Conservation (phyloP, 2,113 vertebrate genomes). For the Pelodiscus sinensis region DNA sequence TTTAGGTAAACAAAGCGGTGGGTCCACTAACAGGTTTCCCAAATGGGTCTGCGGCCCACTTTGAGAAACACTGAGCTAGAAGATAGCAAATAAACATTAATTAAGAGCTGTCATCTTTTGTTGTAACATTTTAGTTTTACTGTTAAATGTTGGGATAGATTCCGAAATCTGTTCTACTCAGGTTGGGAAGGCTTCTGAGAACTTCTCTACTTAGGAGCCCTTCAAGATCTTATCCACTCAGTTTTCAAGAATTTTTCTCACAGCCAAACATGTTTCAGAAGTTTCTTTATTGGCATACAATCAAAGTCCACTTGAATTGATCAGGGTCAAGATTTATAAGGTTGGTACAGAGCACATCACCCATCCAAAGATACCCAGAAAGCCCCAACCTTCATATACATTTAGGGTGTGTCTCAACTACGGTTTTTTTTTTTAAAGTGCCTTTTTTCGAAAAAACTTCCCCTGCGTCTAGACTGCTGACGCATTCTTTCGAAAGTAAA, state of each 20-base stretch:
- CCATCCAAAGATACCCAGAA: neutral
- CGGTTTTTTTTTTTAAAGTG: too few relatives aligned
- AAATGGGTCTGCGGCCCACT: too few relatives aligned
- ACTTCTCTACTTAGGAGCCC: too few relatives aligned
- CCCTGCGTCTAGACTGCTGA: too few relatives aligned
- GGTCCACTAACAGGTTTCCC: too few relatives aligned
- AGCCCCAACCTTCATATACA: neutral
- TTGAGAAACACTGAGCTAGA: neutral
- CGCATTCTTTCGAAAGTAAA: too few relatives aligned
- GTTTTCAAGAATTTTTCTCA: neutral
- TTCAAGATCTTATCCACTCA: neutral
- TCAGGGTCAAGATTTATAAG: neutral
- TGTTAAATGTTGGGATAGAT: neutral
- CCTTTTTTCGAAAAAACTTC: too few relatives aligned
- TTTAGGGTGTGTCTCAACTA: neutral
- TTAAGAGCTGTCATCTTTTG: neutral
- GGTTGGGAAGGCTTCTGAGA: too few relatives aligned
- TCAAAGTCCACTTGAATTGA: neutral
- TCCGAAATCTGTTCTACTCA: neutral
- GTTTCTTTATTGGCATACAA: neutral
- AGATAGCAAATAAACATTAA: neutral
- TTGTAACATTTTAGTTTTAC: neutral
- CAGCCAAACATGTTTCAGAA: neutral
- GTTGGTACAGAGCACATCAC: neutral
- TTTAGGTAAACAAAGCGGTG: too few relatives aligned